phyloP scores from a whole-genome alignment of 2,888 invertebrate genomes.

The Idaea biselata region DNA sequence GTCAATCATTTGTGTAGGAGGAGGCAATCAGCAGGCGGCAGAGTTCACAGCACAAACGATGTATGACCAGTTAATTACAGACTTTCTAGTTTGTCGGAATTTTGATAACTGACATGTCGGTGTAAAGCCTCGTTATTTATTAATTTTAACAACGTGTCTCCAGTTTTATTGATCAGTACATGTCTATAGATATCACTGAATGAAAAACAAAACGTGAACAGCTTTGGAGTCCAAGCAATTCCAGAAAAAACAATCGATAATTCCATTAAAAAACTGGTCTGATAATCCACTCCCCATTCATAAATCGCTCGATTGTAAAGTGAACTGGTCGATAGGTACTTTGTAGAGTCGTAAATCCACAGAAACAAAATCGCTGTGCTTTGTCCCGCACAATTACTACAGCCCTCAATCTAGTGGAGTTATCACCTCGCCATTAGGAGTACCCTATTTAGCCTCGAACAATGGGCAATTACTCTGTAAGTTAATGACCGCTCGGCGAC shows the following conservation, averaged over 20 bases:
- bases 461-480: conserved; percentile 47
- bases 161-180: conserved; percentile 5
- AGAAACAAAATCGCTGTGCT: conserved; percentile 10
- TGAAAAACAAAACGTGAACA: conserved; percentile 6
- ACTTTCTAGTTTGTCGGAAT: background rate
- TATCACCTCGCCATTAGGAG: conserved; percentile 26
- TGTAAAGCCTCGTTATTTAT: background rate
- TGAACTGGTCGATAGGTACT: background rate
- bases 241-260: background rate
- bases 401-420: conserved; percentile 28
- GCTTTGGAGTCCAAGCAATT: background rate
- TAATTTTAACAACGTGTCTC: background rate
- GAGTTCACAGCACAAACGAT: background rate
- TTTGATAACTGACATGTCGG: background rate
- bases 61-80: background rate
- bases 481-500: conserved; percentile 42
- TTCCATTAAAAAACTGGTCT: conserved; percentile 5
- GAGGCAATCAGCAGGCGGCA: background rate
- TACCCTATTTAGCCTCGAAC: conserved; percentile 38
- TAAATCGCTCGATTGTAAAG: background rate
- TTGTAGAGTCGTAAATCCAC: conserved; percentile 10
- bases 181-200: conserved; percentile 3
- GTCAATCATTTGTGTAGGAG: background rate
- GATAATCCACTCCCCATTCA: conserved; percentile 11
- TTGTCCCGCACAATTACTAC: conserved; percentile 1